Base-by-base conservation (phyloP, 2,888 invertebrate species). In the Schizotus pectinicornis region DNA sequence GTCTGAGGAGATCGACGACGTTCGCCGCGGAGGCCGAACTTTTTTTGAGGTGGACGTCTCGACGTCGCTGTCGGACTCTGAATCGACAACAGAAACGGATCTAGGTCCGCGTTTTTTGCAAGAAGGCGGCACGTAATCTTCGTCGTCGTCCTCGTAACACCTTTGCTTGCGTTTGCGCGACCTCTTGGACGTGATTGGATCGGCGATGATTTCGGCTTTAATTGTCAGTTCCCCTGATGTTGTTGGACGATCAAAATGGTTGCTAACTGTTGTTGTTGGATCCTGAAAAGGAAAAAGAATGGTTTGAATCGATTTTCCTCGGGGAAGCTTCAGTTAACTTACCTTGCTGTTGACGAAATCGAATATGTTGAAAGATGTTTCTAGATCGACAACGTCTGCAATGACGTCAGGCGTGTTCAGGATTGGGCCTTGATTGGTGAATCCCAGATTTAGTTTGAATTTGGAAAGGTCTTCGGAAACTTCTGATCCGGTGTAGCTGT, bases 21-120 rank as follows among this genome's bases (percentile, higher is more conserved):
- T 81, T 63, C 83, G 75, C 50, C 83, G 74, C 13, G 85, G 84
- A 32, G 86, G 85, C 14, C 86, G 79, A 13, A 85, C 85, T 68
- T 85, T 65, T 3, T 34, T 54, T 46, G 42, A n/a, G n/a, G 32
- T 58, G 51, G 36, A 30, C 11, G 42, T 34, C 7, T 64, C 66
- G 9, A 45, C 53, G 34, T 70, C 68, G 34, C 66, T 67, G 11
- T 71, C 69, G 0, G 68, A 66, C 32, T 65, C 65, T 11, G 62
- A 58, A 22, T 64, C 58, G 49, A 59, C 61, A 7, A 57, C 37
- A 57, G 54, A 34, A 22, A 22, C 46, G 6, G 49, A 13, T 9
- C 46, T 32, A 31, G 35, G 35, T 14, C 39, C 12, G 14, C 53
- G 61, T 38, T 58, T 69, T 48, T 64, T 72, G 13, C 2, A 2